phyloP scores from a whole-genome alignment of 2,888 invertebrate genomes.

The Drosophila mettleri region DNA sequence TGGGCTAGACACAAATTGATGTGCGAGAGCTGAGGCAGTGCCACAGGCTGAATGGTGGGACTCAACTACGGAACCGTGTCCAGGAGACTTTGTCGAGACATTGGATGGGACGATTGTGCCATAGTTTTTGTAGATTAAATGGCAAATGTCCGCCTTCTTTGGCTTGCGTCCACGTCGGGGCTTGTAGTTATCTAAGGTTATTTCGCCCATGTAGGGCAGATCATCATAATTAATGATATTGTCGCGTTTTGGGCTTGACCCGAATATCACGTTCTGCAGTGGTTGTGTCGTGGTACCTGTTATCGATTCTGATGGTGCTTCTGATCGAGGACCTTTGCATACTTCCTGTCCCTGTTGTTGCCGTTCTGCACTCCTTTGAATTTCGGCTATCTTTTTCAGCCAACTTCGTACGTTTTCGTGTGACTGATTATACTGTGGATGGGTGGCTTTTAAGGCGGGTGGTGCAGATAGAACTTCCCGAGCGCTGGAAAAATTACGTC shows the following conservation, averaged over 20 bases:
- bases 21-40: not conserved
- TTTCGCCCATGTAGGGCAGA: constrained; percentile 96
- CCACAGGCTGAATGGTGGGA: constrained; percentile 4
- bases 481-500: constrained; percentile 83
- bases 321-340: constrained; percentile 11
- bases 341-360: constrained; percentile 57
- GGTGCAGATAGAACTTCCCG: constrained; percentile 60
- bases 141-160: constrained; percentile 96
- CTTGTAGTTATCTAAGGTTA: constrained; percentile 94
- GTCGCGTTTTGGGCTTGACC: constrained; percentile 83
- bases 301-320: not conserved
- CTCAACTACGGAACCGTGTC: constrained; percentile 10
- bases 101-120: constrained; percentile 91
- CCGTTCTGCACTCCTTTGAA: constrained; percentile 86
- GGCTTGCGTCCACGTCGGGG: constrained; percentile 95
- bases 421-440: constrained; percentile 84
- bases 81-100: not conserved
- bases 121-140: constrained; percentile 95
- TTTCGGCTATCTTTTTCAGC: constrained; percentile 91
- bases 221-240: constrained; percentile 90
- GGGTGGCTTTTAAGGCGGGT: constrained; percentile 74
- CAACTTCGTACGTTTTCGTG: constrained; percentile 90
- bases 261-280: not conserved
- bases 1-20: constrained; percentile 9
- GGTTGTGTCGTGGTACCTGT: not conserved